Base-by-base conservation (phyloP, 2,113 vertebrate species). In the Physeter macrocephalus region DNA sequence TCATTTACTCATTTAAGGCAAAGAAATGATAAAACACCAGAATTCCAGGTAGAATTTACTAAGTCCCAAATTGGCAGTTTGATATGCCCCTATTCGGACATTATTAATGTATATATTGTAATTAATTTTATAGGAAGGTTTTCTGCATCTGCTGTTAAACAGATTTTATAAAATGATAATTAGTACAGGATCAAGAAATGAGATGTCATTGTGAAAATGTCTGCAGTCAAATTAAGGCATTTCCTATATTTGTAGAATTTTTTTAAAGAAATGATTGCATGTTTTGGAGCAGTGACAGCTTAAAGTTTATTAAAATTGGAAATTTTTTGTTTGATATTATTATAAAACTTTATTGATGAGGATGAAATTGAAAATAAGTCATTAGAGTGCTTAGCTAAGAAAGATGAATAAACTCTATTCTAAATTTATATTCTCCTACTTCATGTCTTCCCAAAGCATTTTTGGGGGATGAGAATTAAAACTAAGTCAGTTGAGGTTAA, bases 401-500 rank as follows among this genome's bases (percentile, higher is more conserved):
- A 88, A 91, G 36, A 61, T 57, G 20, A 88, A 85, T 81, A 66
- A 52, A 62, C 14, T 62, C 7, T 78, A 27, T 69, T 81, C 27
- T 80, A 41, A 83, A 39, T 87, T 80, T 84, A 49, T 93, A 57
- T 89, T 89, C 80, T 86, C 9, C 20, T 18, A 5, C 17, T 11
- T 88, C n/a, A 41, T 64, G 21, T 36, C 59, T 93, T 94, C 29
- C 52, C n/a, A 72, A 78, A 94, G 57, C 67, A 71, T 82, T 62
- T 90, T 54, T 9, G n/a, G 57, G 34, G 17, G 3, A 18, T 97
- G 57, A 94, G n/a, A 57, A 91, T 94, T 72, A 85, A 94, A 95
- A 96, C 27, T 67, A 72, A 91, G 77, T 85, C 39, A 96, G 39
- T 23, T 88, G 82, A 94, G 54, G 91, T 95, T 85, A 90, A 54